Evolutionary conservation across 2,888 invertebrate species (phyloP), one percentile per base, ranked within the genome.

Genomic region (Morinoia aosen): DNA sequence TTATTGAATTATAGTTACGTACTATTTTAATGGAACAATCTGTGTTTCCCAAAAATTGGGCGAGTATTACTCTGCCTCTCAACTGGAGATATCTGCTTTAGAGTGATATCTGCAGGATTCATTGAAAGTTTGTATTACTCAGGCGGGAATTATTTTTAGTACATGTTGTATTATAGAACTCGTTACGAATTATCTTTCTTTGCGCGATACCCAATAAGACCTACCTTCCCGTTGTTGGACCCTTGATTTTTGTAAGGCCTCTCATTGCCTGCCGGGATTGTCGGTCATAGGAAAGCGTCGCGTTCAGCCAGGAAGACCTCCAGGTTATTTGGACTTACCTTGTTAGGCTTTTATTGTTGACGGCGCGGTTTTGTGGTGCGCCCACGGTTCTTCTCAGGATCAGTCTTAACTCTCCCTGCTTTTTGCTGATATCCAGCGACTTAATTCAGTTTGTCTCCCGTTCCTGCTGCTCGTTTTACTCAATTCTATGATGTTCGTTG

Each of bases 341-440:
- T 93, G 93, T 93, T 93, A 93, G 93, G 57, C n/a, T 93, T 93
- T 93, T 93, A 93, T 93, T 93, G 93, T 93, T 10, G 40, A 57
- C 57, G 48, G 93, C 56, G 57, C n/a, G 39, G 57, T 12, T 93
- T 93, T 57, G 16, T 93, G 93, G 57, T 48, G 93, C 93, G 57
- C 93, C 93, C 57, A 4, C n/a, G 93, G 93, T 14, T 39, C 5
- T 57, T 93, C 40, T 57, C 93, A 57, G 57, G 57, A 93, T 93
- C 93, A 93, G 25, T 93, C 57, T 57, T 58, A 57, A 93, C 90
- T 40, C 16, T 39, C 25, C 48, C 76, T 33, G 19, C 76, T 33
- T 76, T 76, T 76, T 33, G 76, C 33, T 76, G 76, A 76, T 76
- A 76, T 76, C 25, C 33, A 19, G 61, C 19, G 61, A 12, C 61